phyloP scores from a whole-genome alignment of 2,888 invertebrate species.

The Rotaria socialis region DNA sequence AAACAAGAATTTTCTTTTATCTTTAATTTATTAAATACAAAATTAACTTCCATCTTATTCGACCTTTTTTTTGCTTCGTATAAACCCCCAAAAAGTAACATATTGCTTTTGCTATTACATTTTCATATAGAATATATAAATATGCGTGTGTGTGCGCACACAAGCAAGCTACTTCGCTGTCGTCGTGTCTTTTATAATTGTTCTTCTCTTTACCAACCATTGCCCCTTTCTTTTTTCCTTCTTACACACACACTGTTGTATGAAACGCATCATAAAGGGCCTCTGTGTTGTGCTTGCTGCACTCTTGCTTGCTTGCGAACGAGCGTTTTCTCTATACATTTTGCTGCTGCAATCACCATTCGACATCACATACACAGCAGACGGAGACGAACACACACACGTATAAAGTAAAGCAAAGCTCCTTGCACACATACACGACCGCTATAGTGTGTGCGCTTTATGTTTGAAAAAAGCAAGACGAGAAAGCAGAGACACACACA shows the following conservation, averaged over 20 bases:
- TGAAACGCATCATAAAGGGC: not conserved
- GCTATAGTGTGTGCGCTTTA: slow-evolving; percentile 15
- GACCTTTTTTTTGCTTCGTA: not conserved
- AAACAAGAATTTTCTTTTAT: no score
- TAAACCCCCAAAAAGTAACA: not conserved
- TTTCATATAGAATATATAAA: not conserved
- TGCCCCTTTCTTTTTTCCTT: not conserved
- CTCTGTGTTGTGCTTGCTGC: not conserved
- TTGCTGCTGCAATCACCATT: slow-evolving; percentile 16
- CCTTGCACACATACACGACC: slow-evolving; percentile 26
- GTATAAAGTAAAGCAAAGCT: slow-evolving; percentile 3
- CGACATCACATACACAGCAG: slow-evolving; percentile 15
- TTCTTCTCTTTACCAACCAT: slow-evolving; percentile 13
- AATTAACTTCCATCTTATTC: not conserved
- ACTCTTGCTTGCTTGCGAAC: not conserved
- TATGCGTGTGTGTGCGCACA: not conserved
- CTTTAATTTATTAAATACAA: not conserved
- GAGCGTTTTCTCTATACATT: slow-evolving; percentile 15
- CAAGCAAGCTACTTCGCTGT: not conserved
- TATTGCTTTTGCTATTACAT: slow-evolving; percentile 4
- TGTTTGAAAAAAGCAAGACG: slow-evolving; percentile 27
- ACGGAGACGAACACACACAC: slow-evolving; percentile 24
- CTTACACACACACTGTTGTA: not conserved
- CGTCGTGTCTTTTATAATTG: not conserved
- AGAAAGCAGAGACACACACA: not conserved